These are phyloP conservation scores for Taurulus bubalis DNA, from an alignment of 2,113 vertebrate species.

Conservation along the genomic window DNA sequence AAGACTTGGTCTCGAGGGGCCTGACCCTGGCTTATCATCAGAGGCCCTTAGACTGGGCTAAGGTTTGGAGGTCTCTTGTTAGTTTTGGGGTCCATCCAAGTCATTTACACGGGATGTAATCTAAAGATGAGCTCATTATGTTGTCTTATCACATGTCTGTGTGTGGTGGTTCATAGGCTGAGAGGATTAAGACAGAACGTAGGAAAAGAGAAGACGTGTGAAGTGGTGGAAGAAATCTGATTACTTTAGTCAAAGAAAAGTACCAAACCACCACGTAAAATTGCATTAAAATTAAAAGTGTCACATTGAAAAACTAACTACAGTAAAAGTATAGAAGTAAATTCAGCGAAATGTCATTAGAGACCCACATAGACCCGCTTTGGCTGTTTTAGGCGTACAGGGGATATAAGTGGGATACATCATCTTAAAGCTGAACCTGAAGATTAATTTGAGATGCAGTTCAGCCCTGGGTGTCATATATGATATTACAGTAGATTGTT, in stretches of 20 bases:
- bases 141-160: slow-evolving; percentile 37
- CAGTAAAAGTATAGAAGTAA: no score
- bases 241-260: not conserved
- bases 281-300: not conserved
- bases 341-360: no score
- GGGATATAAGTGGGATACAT: no score
- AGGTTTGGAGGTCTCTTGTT: slow-evolving; percentile 50
- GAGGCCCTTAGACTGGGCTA: slow-evolving; percentile 22
- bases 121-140: slow-evolving; percentile 51
- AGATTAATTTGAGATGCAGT: no score
- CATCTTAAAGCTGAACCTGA: no score
- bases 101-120: slow-evolving; percentile 41
- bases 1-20: slow-evolving; percentile 30
- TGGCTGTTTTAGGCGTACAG: no score
- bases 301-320: not conserved
- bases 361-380: no score
- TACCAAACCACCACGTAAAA: not conserved
- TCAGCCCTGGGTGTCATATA: no score
- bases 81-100: slow-evolving; percentile 55
- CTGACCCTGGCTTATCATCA: slow-evolving; percentile 25
- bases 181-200: slow-evolving; percentile 16
- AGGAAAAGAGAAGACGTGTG: not conserved
- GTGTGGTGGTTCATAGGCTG: not conserved
- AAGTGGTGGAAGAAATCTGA: not conserved
- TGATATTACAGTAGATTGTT: no score